Evolutionary conservation across 2,113 vertebrate genomes (phyloP).

Genomic region (Rhinogobius similis): DNA sequence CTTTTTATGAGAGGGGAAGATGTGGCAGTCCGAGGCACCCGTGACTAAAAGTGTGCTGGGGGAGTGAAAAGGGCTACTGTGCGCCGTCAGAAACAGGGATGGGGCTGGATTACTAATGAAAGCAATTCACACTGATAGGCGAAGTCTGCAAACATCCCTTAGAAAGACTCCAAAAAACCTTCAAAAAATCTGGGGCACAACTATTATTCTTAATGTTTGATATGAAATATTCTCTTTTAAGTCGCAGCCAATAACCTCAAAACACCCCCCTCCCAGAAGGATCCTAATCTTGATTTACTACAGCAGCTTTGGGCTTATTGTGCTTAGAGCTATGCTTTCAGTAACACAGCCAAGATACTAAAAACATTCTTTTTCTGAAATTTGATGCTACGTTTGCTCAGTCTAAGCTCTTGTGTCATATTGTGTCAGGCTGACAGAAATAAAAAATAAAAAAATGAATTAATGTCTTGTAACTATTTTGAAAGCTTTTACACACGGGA

Average conservation of each 20-base stretch:
- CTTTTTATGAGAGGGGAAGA: conserved; percentile 38
- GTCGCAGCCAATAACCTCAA: conserved; percentile 13
- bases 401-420: not conserved
- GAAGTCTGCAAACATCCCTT: conserved; percentile 47
- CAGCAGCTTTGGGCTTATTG: conserved; percentile 31
- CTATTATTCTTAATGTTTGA: conserved; percentile 22
- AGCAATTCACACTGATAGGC: conserved; percentile 57
- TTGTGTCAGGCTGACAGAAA: no score
- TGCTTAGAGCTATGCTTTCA: conserved; percentile 5
- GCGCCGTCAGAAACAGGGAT: conserved; percentile 69
- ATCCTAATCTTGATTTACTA: conserved; percentile 11
- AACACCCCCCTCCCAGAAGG: conserved; percentile 17
- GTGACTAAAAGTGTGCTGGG: conserved; percentile 64
- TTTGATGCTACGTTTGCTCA: not conserved
- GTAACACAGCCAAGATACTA: not conserved
- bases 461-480: not conserved
- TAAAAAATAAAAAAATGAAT: no score
- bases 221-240: conserved; percentile 37
- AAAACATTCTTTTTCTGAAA: not conserved
- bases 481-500: not conserved
- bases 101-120: conserved; percentile 76
- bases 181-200: conserved; percentile 30
- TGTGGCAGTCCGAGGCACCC: conserved; percentile 58
- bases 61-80: conserved; percentile 75
- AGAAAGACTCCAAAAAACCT: conserved; percentile 17